phyloP scores from a whole-genome alignment of 2,113 vertebrate species.

The Callorhinus ursinus region DNA sequence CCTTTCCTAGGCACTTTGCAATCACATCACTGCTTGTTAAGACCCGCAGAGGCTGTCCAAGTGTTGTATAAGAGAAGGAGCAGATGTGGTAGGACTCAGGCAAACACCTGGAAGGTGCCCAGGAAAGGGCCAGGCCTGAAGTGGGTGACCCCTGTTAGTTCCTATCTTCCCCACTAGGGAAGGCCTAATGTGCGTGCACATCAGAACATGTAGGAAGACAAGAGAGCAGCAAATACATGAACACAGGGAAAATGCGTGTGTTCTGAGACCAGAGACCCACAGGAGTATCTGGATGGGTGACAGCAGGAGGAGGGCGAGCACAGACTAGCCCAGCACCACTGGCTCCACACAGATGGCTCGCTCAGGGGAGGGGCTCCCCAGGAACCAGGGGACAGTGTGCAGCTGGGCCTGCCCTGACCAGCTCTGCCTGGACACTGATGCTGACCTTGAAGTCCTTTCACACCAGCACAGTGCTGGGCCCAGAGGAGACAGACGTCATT shows the following conservation, averaged over 20 bases:
- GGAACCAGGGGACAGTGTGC: neutral
- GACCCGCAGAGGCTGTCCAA: neutral
- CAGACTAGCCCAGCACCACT: neutral
- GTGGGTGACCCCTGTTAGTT: neutral
- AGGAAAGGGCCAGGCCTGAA: neutral
- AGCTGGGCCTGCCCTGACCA: neutral
- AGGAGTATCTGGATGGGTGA: neutral
- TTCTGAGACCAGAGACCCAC: neutral
- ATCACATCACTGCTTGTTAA: neutral
- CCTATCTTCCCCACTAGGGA: neutral
- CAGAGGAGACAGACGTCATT: fast-evolving
- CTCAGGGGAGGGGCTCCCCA: neutral
- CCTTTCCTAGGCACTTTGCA: neutral
- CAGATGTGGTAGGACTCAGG: neutral
- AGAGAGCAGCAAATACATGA: neutral
- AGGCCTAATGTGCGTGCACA: neutral
- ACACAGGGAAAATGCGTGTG: fast-evolving
- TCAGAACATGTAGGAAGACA: neutral
- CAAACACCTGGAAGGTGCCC: neutral
- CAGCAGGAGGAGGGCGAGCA: too few relatives aligned
- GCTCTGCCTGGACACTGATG: neutral
- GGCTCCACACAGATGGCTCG: neutral
- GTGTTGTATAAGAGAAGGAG: fast-evolving
- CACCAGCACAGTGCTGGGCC: too few relatives aligned
- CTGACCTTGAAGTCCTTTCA: neutral